Evolutionary conservation across 2,888 invertebrate species (phyloP), one percentile per base, ranked within the genome.

Genomic region (Drosophila buzzatii): DNA sequence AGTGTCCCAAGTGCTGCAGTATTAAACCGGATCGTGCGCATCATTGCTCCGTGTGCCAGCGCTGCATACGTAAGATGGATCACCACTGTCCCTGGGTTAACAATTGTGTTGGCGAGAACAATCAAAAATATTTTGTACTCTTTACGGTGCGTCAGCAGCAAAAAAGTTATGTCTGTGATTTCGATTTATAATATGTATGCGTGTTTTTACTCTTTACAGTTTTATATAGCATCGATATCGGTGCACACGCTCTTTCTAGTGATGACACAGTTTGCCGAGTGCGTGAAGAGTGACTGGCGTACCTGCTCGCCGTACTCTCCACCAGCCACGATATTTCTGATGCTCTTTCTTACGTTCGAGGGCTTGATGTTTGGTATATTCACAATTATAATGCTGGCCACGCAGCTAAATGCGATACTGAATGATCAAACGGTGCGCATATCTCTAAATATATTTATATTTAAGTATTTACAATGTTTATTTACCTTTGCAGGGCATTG

Each of bases 61-160:
- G 98, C 89, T 97, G 95, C 92, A 94, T 94, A 68, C 93, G 95
- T 1, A 95, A 95, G 83, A 95, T 95, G 95, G 95, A 95, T 87
- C 95, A 95, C 82, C 95, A 95, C 79, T 95, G 95, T 93, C 99
- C 99, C 0, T 99, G 99, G 99, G 98, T 99, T 10, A 99, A 99
- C 92, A 99, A 99, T 93, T 99, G 99, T 93, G 99, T 99, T 3
- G 99, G 99, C 23, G 99, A 99, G 93, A 98, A 97, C 92, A 99
- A 99, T 94, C 99, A 99, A 94, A 99, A 99, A 94, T 99, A 97
- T 94, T 99, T 99, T 94, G 99, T 99, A 67, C 95, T 99, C 63
- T 99, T 99, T 93, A 99, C 98, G 75, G 98, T 98, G 93, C 95
- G 96, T 95, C 14, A 14, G n/a, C 37, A 39, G 31, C 31, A 16